Evolutionary conservation across 2,888 invertebrate genomes (phyloP).

Genomic region (Drosophila putrida): DNA sequence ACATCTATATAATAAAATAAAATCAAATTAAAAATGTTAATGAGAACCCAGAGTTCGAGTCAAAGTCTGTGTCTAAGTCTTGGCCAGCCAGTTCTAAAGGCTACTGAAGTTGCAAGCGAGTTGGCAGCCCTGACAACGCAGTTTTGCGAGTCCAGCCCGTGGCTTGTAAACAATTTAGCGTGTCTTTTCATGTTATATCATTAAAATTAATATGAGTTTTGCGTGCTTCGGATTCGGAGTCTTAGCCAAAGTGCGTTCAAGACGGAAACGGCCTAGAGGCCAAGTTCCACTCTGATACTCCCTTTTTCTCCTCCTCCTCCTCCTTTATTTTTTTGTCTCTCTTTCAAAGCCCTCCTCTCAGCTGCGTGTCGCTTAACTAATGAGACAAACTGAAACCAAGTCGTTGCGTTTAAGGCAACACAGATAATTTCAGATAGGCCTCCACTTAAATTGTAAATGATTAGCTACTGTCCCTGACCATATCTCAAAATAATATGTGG

Average conservation of each 20-base stretch:
- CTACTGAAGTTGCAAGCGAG: slow-evolving; percentile 7
- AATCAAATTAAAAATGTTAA: slow-evolving; percentile 82
- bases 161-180: slow-evolving; percentile 80
- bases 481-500: background rate
- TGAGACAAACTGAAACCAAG: slow-evolving; percentile 47
- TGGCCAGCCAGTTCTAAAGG: background rate
- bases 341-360: background rate
- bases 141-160: slow-evolving; percentile 52
- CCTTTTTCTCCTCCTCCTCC: no score
- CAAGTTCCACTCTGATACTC: slow-evolving; percentile 18
- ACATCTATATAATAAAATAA: slow-evolving; percentile 81
- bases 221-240: slow-evolving; percentile 54
- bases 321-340: background rate
- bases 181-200: slow-evolving; percentile 79
- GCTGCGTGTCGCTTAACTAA: slow-evolving; percentile 61
- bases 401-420: slow-evolving; percentile 36
- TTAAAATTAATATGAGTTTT: slow-evolving; percentile 79
- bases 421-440: slow-evolving; percentile 24
- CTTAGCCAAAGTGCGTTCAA: slow-evolving; percentile 43
- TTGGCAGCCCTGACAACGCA: slow-evolving; percentile 46
- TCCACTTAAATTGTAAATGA: slow-evolving; percentile 29
- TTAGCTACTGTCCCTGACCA: slow-evolving; percentile 24
- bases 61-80: background rate
- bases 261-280: slow-evolving; percentile 33
- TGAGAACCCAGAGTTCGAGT: slow-evolving; percentile 55